Evolutionary conservation across 2,888 invertebrate genomes (phyloP), one percentile per base, ranked within the genome.

Genomic region (Eupithecia tripunctaria): DNA sequence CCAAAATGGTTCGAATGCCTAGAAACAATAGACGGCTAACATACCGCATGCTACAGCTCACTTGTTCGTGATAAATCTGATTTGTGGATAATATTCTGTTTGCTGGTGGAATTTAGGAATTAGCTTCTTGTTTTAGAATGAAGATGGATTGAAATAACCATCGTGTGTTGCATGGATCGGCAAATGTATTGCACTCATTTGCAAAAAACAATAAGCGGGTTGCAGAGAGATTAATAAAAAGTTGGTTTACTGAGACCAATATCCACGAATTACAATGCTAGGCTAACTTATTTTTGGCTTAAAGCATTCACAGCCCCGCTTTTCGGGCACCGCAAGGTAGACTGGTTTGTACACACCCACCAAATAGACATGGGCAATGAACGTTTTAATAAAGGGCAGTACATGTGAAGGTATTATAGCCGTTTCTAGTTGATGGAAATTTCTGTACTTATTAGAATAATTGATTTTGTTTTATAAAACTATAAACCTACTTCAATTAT

Each of bases 21-120:
- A 32, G 32, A 8, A 32, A 62, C 62, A 62, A 62, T 32, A 62
- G 62, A 32, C 62, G 29, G 62, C 59, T 27, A 60, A 32, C 32
- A 59, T 27, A 8, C 27, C 27, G 15, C 47, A 59, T 15, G 5
- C 59, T 59, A 27, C 27, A 18, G 59, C 29, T 62, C 62, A 62
- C 32, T 62, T n/a, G 32, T 32, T 62, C 27, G 27, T 25, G 27
- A 25, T 25, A 59, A 59, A 27, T 32, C 32, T 29, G 62, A 18
- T 32, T 29, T 29, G 29, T 62, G 27, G 29, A 8, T 27, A 15
- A 62, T 62, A 60, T 32, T 62, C 62, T 62, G 18, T 62, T 62
- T 21, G 21, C 47, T 10, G n/a, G 21, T 21, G 47, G 47, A 51
- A 51, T 51, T 51, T 51, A 21, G 47, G 10, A 21, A 51, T 10